A percentile compares a stretch with the other conserved stretches of the same genome.
Evolutionary conservation across 1,140 invertebrate species (phyloP).

Genomic region (Nilaparvata lugens): DNA sequence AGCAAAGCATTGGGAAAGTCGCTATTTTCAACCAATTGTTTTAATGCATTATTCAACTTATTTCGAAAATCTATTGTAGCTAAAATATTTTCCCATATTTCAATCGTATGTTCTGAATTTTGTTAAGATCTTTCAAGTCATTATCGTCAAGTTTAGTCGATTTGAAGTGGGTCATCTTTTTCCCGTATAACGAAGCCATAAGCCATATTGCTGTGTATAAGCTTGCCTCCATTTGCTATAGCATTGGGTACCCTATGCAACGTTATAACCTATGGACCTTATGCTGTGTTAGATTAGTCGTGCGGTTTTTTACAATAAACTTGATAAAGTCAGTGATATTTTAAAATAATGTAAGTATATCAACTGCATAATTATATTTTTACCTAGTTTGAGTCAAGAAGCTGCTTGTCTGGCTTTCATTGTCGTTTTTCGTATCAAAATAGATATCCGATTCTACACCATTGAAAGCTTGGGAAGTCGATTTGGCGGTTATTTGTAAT

Average conservation of each 20-base stretch:
- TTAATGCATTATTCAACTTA: no score
- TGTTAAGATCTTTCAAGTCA: no score
- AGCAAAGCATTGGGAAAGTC: conserved; percentile 21
- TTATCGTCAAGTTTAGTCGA: no score
- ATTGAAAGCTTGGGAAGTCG: neutral
- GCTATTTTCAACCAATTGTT: no score
- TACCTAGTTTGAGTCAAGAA: conserved; percentile 20
- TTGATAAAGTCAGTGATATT: neutral
- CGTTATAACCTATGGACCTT: conserved; percentile 5
- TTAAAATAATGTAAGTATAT: conserved; percentile 1
- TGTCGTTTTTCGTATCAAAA: conserved; percentile 17
- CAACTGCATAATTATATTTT: conserved; percentile 1
- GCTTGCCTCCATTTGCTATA: neutral
- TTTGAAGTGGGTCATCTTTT: conserved; percentile 2
- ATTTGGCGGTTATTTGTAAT: neutral
- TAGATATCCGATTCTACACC: neutral
- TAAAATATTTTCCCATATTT: no score
- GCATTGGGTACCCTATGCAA: neutral
- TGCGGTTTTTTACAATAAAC: neutral
- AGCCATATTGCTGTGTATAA: conserved; percentile 9
- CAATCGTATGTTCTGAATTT: no score
- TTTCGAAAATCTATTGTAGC: no score
- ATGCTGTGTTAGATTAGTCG: neutral
- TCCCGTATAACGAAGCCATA: neutral
- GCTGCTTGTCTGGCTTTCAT: conserved; percentile 15